Percentiles rank a stretch among this genome's conserved stretches.
Evolutionary conservation across 2,888 invertebrate species (phyloP).

Genomic region (Chalcis sispes): DNA sequence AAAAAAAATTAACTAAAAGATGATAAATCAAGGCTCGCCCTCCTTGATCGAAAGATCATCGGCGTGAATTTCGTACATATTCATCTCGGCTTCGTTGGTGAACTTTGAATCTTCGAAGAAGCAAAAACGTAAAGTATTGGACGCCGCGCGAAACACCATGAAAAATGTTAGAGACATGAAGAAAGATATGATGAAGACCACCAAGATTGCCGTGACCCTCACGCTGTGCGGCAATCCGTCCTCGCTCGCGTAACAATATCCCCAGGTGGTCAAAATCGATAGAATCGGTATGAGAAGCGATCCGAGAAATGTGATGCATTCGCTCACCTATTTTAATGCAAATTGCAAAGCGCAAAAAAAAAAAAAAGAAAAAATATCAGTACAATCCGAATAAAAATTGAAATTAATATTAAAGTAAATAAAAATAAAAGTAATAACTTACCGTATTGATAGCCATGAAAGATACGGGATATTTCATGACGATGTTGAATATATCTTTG

Average conservation of each 20-base stretch:
- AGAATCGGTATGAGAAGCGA: background rate
- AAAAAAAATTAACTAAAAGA: no score
- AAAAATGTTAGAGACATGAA: constrained; percentile 35
- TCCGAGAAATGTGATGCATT: constrained; percentile 31
- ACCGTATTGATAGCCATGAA: constrained; percentile 36
- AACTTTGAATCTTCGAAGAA: constrained; percentile 45
- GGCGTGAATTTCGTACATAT: constrained; percentile 36
- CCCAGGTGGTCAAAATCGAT: background rate
- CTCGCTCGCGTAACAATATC: background rate
- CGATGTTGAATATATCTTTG: constrained; percentile 28
- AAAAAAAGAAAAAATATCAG: background rate
- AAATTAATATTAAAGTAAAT: background rate
- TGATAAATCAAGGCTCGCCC: no score
- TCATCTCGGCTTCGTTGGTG: constrained; percentile 39
- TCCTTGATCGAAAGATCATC: no score
- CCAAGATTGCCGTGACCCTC: background rate
- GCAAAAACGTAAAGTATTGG: constrained; percentile 35
- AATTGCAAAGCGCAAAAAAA: no score
- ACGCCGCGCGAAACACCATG: constrained; percentile 33
- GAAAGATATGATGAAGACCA: background rate
- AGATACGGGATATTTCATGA: constrained; percentile 28
- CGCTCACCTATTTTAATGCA: no score
- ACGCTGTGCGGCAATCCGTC: background rate
- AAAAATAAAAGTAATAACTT: constrained; percentile 14
- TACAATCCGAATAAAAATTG: background rate